These are phyloP conservation scores for Leucopsar rothschildi DNA, from an alignment of 2,113 vertebrate genomes.

Conservation along the genomic window DNA sequence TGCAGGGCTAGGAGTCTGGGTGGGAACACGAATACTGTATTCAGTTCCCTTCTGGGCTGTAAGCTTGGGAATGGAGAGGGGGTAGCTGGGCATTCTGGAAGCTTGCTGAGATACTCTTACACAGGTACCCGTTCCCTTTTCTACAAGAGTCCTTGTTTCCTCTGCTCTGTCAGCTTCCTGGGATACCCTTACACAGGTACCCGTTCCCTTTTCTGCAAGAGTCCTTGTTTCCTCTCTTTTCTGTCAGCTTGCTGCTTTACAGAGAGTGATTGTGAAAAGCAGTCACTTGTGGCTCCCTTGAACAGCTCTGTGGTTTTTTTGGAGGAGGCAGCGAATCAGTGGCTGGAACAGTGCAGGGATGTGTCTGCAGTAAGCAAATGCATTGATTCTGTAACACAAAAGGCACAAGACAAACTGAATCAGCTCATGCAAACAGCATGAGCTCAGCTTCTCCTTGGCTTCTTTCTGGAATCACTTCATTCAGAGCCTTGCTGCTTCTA, in stretches of 20 bases:
- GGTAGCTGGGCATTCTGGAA: not conserved
- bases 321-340: not conserved
- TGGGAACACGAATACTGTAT: accelerated
- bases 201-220: not conserved
- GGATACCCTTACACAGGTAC: not conserved
- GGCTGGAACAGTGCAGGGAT: not conserved
- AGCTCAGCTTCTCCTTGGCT: not conserved
- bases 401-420: not conserved
- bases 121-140: not conserved
- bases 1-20: not conserved
- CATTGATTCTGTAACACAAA: not conserved
- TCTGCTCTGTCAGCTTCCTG: not conserved
- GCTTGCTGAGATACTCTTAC: not conserved
- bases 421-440: not conserved
- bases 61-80: not conserved
- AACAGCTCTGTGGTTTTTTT: not conserved
- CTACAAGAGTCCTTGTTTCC: not conserved
- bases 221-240: not conserved
- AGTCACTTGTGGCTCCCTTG: not conserved
- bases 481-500: not conserved
- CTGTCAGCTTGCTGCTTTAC: not conserved
- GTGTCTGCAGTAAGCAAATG: not conserved
- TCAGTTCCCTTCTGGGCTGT: not conserved
- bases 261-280: not conserved
- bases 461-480: not conserved